A percentile compares a stretch with the other conserved stretches of the same genome.
Conservation (phyloP, 1,140 invertebrate genomes). For the Bombus waltoni region DNA sequence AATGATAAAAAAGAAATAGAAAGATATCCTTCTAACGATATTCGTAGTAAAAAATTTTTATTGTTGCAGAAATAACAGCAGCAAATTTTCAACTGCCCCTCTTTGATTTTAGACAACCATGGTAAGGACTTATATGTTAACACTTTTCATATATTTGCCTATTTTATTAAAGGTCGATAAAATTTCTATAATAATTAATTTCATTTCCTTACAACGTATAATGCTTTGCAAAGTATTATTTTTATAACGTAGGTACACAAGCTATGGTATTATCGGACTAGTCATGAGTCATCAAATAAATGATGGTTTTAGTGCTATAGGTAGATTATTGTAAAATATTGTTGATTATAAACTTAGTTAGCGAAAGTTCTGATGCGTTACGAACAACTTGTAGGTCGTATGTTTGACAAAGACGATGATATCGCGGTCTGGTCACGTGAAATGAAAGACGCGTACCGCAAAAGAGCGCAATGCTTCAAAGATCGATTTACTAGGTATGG, state of each 20-base stretch:
- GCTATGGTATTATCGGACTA: background rate
- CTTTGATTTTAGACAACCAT: background rate
- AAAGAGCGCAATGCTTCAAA: background rate
- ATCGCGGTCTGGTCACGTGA: background rate
- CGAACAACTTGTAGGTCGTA: background rate
- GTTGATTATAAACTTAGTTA: background rate
- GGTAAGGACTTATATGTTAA: background rate
- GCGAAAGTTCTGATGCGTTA: background rate
- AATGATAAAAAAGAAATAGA: background rate
- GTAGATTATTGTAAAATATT: background rate
- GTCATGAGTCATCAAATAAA: background rate
- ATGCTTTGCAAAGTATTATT: background rate
- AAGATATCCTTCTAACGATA: background rate
- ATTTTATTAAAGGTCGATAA: too few species aligned
- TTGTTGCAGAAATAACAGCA: background rate
- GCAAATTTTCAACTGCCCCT: background rate
- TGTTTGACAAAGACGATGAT: background rate
- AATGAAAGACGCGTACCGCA: background rate
- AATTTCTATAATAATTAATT: too few species aligned
- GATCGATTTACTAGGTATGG: background rate
- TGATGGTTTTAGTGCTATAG: background rate
- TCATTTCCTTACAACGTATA: too few species aligned
- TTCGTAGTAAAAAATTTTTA: background rate
- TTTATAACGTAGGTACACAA: background rate
- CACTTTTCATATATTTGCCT: background rate